Evolutionary conservation across 2,888 invertebrate genomes (phyloP).

Genomic region (Drosophila percnosoma): DNA sequence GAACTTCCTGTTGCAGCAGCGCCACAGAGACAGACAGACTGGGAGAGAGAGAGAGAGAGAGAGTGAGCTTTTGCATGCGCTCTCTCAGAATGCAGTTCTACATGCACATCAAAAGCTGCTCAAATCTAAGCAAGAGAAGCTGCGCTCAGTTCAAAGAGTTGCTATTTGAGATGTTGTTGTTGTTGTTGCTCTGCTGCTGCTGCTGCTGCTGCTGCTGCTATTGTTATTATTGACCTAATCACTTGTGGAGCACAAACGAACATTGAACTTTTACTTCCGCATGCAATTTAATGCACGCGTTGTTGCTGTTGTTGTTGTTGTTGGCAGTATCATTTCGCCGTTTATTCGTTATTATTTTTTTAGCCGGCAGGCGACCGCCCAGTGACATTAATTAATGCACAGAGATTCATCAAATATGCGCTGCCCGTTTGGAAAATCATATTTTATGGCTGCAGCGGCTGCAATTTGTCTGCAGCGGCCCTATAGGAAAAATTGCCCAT

Average conservation of each 20-base stretch:
- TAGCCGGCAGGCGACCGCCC: slow-evolving; percentile 65
- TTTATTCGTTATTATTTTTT: slow-evolving; percentile 34
- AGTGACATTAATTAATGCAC: slow-evolving; percentile 80
- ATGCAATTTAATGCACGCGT: slow-evolving; percentile 77
- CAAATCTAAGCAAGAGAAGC: slow-evolving; percentile 5
- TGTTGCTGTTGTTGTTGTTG: slow-evolving; percentile 46
- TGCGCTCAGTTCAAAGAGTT: slow-evolving; percentile 60
- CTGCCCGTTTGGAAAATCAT: slow-evolving; percentile 76
- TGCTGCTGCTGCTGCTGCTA: slow-evolving; percentile 74
- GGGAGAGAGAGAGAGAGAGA: slow-evolving; percentile 11
- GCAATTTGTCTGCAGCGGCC: slow-evolving; percentile 67
- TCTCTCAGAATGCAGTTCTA: slow-evolving; percentile 68
- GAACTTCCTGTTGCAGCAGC: slow-evolving; percentile 74
- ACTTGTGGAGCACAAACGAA: slow-evolving; percentile 85
- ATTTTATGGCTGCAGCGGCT: slow-evolving; percentile 66
- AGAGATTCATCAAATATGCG: slow-evolving; percentile 78
- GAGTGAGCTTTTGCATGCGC: slow-evolving; percentile 52
- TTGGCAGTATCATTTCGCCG: slow-evolving; percentile 68
- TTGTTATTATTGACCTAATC: slow-evolving; percentile 84
- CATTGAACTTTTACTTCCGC: slow-evolving; percentile 85
- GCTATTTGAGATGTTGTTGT: slow-evolving; percentile 61
- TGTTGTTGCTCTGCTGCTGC: slow-evolving; percentile 68
- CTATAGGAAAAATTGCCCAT: slow-evolving; percentile 44
- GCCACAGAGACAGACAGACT: slow-evolving; percentile 23
- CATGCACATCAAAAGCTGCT: slow-evolving; percentile 9